phyloP scores from a whole-genome alignment of 2,888 invertebrate species.

The Sarcophaga variegata region DNA sequence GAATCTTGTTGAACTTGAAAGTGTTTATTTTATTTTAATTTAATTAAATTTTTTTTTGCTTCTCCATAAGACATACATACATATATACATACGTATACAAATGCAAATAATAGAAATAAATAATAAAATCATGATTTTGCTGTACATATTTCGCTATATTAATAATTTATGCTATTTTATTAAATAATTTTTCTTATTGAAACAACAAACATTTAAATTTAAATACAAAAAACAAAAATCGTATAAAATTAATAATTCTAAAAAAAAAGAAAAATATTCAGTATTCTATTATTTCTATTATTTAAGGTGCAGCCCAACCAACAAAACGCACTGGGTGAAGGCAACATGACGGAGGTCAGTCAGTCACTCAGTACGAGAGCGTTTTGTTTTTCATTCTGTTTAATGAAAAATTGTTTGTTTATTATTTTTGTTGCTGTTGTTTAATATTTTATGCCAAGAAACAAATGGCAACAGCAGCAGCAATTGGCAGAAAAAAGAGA shows the following conservation, averaged over 20 bases:
- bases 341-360: constrained; percentile 64
- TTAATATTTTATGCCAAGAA: constrained; percentile 22
- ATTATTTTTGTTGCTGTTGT: not conserved
- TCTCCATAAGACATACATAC: not conserved
- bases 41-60: not conserved
- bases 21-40: not conserved
- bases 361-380: constrained; percentile 42
- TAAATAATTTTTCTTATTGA: constrained; percentile 62
- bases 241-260: not conserved
- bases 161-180: constrained; percentile 62
- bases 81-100: too few species aligned
- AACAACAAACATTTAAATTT: constrained; percentile 46
- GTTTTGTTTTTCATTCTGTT: constrained; percentile 31
- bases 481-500: not conserved
- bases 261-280: constrained; percentile 31
- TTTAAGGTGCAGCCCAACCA: constrained; percentile 67
- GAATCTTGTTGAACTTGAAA: constrained; percentile 62
- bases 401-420: constrained; percentile 61
- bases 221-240: constrained; percentile 27
- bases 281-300: constrained; percentile 30
- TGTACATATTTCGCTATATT: constrained; percentile 38
- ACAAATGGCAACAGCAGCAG: not conserved
- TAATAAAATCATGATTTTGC: constrained; percentile 57
- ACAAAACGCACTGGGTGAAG: constrained; percentile 66
- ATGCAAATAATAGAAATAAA: constrained; percentile 24